phyloP scores from a whole-genome alignment of 2,797 vertebrate genomes.

The Melanogrammus aeglefinus region DNA sequence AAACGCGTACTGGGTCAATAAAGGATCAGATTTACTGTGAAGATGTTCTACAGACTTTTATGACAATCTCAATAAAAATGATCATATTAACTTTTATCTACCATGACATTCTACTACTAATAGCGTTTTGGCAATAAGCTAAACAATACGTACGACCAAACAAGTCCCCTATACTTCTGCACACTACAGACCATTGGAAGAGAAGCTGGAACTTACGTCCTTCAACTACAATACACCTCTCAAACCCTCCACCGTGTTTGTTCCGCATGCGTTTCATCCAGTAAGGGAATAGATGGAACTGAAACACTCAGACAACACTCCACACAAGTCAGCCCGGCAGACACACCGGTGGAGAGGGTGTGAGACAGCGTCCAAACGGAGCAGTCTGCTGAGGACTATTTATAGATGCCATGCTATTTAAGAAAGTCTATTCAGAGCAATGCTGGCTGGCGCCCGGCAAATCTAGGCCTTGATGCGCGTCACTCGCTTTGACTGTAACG shows the following conservation, averaged over 20 bases:
- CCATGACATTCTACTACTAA: neutral
- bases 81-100: neutral
- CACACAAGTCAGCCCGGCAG: too few species aligned
- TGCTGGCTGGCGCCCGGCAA: slow-evolving; percentile 38
- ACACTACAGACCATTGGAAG: neutral
- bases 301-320: too few species aligned
- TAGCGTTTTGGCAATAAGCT: too few species aligned
- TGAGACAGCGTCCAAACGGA: slow-evolving; percentile 62
- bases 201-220: neutral
- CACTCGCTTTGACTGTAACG: slow-evolving; percentile 42
- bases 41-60: neutral
- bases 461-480: slow-evolving; percentile 48
- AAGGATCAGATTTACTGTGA: neutral
- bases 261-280: too few species aligned
- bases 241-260: too few species aligned
- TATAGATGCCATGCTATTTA: slow-evolving; percentile 63
- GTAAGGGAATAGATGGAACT: too few species aligned
- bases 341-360: slow-evolving; percentile 29
- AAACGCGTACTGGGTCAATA: neutral
- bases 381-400: slow-evolving; percentile 58
- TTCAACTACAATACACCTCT: neutral
- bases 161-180: slow-evolving; percentile 27
- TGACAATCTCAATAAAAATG: neutral
- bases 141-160: too few species aligned
- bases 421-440: slow-evolving; percentile 62